Conservation (phyloP, 2,888 invertebrate species). For the Sphecodes monilicornis region DNA sequence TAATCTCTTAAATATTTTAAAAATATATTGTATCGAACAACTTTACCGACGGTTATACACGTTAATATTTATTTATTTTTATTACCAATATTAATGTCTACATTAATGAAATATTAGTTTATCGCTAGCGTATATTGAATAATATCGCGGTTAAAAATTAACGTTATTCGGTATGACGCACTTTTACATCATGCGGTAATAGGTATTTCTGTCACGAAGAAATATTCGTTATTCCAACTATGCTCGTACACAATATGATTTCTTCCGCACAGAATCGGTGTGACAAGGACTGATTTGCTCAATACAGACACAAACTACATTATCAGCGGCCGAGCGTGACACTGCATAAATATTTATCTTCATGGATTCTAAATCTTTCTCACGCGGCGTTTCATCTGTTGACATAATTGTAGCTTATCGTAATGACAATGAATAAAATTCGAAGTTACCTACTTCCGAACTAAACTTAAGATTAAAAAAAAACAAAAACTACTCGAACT, state of each 20-base stretch:
- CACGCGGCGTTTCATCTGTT: background rate
- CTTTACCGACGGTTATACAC: background rate
- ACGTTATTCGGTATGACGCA: background rate
- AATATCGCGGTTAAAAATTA: background rate
- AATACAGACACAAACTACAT: background rate
- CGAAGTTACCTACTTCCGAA: background rate
- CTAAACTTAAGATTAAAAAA: no score
- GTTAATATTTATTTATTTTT: background rate
- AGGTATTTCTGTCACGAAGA: background rate
- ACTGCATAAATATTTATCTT: slow-evolving; percentile 1
- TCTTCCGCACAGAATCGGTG: background rate
- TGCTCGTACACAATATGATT: background rate
- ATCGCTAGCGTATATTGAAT: background rate
- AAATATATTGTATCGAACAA: background rate
- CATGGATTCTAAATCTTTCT: background rate
- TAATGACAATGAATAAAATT: background rate
- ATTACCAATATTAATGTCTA: background rate
- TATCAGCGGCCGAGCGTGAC: background rate
- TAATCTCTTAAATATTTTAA: no score
- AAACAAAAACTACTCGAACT: no score
- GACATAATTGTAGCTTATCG: background rate
- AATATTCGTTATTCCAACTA: background rate
- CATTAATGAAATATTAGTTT: background rate
- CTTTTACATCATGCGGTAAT: background rate
- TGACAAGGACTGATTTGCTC: background rate